Conservation (phyloP, 2,888 invertebrate species). For the Nemapogon koenigi region DNA sequence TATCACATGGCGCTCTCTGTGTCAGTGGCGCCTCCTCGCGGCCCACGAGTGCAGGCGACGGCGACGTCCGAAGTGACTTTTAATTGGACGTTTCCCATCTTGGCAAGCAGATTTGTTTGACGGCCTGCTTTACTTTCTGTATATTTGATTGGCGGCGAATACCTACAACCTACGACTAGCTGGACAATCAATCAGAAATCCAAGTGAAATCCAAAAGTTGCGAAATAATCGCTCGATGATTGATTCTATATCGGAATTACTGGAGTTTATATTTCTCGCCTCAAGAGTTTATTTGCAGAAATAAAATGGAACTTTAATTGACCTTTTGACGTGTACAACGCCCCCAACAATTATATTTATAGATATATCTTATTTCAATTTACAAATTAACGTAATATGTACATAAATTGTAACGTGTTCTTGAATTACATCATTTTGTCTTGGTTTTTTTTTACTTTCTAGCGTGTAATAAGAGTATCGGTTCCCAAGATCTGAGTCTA, state of each 20-base stretch:
- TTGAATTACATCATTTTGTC: too few relatives aligned
- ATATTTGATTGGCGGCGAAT: not conserved
- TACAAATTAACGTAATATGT: too few relatives aligned
- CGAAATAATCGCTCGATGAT: too few relatives aligned
- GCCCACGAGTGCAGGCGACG: constrained; percentile 6
- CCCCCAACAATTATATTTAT: too few relatives aligned
- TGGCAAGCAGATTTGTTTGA: constrained; percentile 20
- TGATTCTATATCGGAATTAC: too few relatives aligned
- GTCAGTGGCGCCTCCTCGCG: constrained; percentile 25
- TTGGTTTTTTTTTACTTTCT: too few relatives aligned
- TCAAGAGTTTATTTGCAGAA: not conserved
- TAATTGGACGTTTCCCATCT: constrained; percentile 27
- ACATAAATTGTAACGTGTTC: too few relatives aligned
- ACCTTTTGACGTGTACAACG: constrained; percentile 2
- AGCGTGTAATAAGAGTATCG: too few relatives aligned
- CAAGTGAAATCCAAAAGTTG: too few relatives aligned
- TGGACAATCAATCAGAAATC: constrained; percentile 7
- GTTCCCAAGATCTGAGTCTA: too few relatives aligned
- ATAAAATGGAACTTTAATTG: constrained; percentile 1
- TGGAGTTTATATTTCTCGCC: too few relatives aligned
- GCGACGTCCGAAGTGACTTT: constrained; percentile 17
- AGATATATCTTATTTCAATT: too few relatives aligned
- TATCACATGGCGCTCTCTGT: constrained; percentile 36
- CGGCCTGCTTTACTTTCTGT: constrained; percentile 6
- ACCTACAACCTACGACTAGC: not conserved